Evolutionary conservation across 2,888 invertebrate species (phyloP).

Genomic region (Augiades crinisus): DNA sequence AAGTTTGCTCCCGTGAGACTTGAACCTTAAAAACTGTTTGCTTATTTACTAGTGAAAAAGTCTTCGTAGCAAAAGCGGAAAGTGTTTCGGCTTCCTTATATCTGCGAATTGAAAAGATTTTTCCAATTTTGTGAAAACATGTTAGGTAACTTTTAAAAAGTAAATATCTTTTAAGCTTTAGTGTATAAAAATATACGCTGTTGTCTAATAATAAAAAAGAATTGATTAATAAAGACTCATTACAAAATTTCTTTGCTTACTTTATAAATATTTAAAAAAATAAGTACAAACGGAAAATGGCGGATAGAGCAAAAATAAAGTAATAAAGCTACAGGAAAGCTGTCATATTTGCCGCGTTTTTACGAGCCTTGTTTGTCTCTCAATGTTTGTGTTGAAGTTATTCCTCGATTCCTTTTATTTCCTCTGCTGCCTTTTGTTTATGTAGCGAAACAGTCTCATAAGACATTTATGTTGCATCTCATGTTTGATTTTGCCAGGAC

Average conservation of each 20-base stretch:
- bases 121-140: no score
- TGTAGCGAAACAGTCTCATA: constrained; percentile 28
- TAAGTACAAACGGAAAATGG: background rate
- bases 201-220: no score
- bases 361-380: constrained; percentile 19
- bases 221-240: no score
- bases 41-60: constrained; percentile 7
- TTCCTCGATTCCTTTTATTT: constrained; percentile 11
- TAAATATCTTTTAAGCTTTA: no score
- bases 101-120: background rate
- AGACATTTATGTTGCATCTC: background rate
- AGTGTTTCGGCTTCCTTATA: background rate
- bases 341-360: constrained; percentile 19
- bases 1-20: constrained; percentile 1
- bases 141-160: no score
- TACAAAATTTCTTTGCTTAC: background rate
- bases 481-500: no score
- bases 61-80: background rate
- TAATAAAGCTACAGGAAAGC: constrained; percentile 12
- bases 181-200: no score
- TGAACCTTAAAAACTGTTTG: constrained; percentile 1
- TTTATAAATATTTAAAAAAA: background rate
- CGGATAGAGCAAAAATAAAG: constrained; percentile 1
- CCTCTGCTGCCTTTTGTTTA: constrained; percentile 34
- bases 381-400: constrained; percentile 20